Base-by-base conservation (phyloP, 2,888 invertebrate genomes). In the Mactromeris polynyma region DNA sequence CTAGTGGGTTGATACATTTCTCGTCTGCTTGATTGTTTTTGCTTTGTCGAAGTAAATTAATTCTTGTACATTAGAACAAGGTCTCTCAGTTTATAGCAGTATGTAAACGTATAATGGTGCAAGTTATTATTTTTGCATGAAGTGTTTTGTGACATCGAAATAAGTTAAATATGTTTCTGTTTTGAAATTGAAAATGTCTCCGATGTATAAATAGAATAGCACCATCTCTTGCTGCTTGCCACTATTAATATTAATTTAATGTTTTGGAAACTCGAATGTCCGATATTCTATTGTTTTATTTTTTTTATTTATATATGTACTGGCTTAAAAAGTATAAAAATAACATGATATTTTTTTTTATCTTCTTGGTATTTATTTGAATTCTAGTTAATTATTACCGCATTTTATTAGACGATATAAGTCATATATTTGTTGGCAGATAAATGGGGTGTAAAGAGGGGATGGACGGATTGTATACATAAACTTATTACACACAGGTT, bases 1-100 rank as follows among this genome's bases (percentile, higher is more conserved):
- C 73, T 73, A 73, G 73, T 73, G 33, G n/a, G 73, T 73, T 73
- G 73, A 73, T 73, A 73, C 36, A 73, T 33, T 73, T 36, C 31
- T 33, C 33, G 73, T 73, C 73, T 73, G 73, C 73, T 73, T 73
- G 31, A 33, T 73, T 73, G 33, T 36, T 73, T 73, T 36, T 33
- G 33, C 36, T 36, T 4, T 17, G 73, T 36, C 73, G 73, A 73
- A 73, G 73, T 73, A 33, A 73, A 73, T 73, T 73, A 73, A 73
- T 73, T 73, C 73, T 19, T 73, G 73, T 36, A 36, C 36, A 73
- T 73, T 73, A 73, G n/a, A 36, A 73, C 73, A 17, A 26, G 36
- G 14, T 73, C 73, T 73, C 33, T 73, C 46, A 46, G 11, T 46
- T 46, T 46, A 46, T 46, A 46, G 17, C 46, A 46, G 2, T 46